Percentiles rank a stretch among this genome's conserved stretches.
Conservation (phyloP, 2,113 vertebrate species). For the Corvus cornix region DNA sequence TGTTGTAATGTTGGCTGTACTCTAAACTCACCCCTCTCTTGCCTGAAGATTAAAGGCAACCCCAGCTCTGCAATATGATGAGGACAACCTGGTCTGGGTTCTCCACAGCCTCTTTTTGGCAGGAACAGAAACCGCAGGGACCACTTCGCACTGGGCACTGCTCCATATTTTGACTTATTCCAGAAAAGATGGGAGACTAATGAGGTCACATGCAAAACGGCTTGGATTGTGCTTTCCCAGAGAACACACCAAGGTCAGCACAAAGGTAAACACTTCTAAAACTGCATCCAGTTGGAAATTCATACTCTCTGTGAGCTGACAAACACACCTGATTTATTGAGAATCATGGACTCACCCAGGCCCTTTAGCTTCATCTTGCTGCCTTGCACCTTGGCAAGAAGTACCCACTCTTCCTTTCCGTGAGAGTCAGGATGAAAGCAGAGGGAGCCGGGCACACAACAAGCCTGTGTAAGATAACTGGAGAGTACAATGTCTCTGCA, state of each 20-base stretch:
- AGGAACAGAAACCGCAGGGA: conserved; percentile 48
- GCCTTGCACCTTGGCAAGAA: background rate
- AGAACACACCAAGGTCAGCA: background rate
- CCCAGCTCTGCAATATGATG: conserved; percentile 26
- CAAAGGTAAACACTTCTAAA: background rate
- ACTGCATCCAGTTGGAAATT: background rate
- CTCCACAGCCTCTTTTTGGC: conserved; percentile 56
- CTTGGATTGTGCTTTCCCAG: background rate
- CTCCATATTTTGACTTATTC: conserved; percentile 63
- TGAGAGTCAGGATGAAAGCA: background rate
- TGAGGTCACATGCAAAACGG: background rate
- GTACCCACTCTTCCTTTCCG: rapidly evolving
- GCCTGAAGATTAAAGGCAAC: conserved; percentile 22
- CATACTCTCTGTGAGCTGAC: background rate
- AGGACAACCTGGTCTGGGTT: conserved; percentile 55
- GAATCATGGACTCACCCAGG: background rate
- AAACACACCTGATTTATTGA: background rate
- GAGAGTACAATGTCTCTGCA: background rate
- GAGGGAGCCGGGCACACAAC: background rate
- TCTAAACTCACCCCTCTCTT: background rate
- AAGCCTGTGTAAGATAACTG: background rate
- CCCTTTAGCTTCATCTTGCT: background rate
- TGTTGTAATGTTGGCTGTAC: background rate
- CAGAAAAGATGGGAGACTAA: conserved; percentile 1
- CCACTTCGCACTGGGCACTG: conserved; percentile 65